Base-by-base conservation (phyloP, 1,140 invertebrate species). In the Drosophila melanica region DNA sequence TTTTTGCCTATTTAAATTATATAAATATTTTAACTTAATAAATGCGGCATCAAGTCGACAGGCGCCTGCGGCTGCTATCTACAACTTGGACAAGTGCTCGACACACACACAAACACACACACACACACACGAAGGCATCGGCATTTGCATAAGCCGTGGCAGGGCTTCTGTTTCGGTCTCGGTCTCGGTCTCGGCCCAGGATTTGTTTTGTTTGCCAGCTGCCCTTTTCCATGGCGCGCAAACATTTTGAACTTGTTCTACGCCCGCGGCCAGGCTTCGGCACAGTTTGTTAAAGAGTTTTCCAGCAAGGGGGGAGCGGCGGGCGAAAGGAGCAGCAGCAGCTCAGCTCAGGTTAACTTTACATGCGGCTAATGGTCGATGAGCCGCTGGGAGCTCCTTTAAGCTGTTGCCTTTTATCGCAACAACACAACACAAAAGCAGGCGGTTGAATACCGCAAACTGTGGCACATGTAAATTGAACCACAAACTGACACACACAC, bases 21-120 rank as follows among this genome's bases (percentile, higher is more conserved):
- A 80, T 85, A 85, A 85, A 85, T 85, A 85, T 80, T 85, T 77
- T 77, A 86, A 85, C 68, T 70, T 85, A 81, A 85, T 85, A 85
- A 86, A 85, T 85, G 77, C 69, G 58, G 65, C 73, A 65, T 53
- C 63, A 71, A 79, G 68, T 67, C 54, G 81, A 54, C 60, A 16
- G 80, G 62, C 76, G 76, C 80, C 80, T 65, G 42, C 50, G 57
- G 65, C 33, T 59, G 39, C 59, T 48, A 35, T 58, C 48, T 53
- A 50, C 57, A 62, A 57, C 11, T 65, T 23, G 68, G 59, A 59
- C 73, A 75, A 75, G 72, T 75, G 72, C 72, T 75, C 66, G 51
- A 27, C 58, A 67, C 42, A 47, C 45, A 23, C 45, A 48, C 44
- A 27, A 20, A 47, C 23, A 48, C 47, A 48, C 23, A 27, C 11